Percentiles rank a stretch among this genome's conserved stretches.
Evolutionary conservation across 2,797 vertebrate species (phyloP).

Genomic region (Eulemur rubriventer): DNA sequence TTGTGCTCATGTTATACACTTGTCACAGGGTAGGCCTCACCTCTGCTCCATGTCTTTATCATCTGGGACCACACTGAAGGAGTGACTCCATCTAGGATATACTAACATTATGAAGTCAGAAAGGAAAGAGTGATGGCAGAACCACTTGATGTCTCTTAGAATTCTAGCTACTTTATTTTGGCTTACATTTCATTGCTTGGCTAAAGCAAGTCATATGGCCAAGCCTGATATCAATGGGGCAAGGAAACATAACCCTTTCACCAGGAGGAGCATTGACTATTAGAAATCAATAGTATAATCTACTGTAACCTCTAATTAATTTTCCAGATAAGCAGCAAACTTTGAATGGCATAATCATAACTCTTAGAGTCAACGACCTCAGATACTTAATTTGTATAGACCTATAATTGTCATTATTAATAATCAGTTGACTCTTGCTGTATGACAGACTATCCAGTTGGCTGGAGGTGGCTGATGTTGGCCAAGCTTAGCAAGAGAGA

Average conservation of each 20-base stretch:
- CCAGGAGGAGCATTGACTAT: background rate
- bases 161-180: background rate
- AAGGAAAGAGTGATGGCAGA: background rate
- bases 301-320: background rate
- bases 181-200: background rate
- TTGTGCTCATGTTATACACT: background rate
- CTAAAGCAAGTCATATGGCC: background rate
- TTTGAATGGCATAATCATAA: background rate
- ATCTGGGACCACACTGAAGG: background rate
- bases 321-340: constrained; percentile 11
- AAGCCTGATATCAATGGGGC: background rate
- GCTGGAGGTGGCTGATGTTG: background rate
- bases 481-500: background rate
- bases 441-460: background rate
- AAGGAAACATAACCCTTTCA: background rate
- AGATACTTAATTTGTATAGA: background rate
- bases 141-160: background rate
- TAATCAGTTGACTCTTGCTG: background rate
- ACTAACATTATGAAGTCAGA: background rate
- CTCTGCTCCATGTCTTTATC: background rate
- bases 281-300: background rate
- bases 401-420: background rate
- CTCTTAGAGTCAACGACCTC: background rate
- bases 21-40: background rate
- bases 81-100: background rate